Conservation (phyloP, 2,797 vertebrate genomes). For the Parotocinclus haroldoi region DNA sequence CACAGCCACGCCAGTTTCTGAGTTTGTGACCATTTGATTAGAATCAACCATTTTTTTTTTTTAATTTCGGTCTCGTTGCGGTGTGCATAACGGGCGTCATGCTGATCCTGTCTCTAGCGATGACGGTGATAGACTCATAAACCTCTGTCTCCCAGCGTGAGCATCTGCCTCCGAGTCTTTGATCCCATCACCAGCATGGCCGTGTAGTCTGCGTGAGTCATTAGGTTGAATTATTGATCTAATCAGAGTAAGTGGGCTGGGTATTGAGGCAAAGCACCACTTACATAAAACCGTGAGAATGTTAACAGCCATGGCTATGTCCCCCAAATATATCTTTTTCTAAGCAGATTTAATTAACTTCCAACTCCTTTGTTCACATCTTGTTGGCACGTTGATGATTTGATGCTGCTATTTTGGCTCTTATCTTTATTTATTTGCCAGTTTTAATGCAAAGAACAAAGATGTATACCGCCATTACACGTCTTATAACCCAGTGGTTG, state of each 20-base stretch:
- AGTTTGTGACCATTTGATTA: background rate
- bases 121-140: slow-evolving; percentile 12
- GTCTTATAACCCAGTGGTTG: too few species aligned
- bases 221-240: slow-evolving; percentile 47
- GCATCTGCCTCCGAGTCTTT: slow-evolving; percentile 21
- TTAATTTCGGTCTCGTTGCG: slow-evolving; percentile 3
- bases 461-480: too few species aligned
- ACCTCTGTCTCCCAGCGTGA: slow-evolving; percentile 18
- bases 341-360: too few species aligned
- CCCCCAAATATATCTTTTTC: too few species aligned
- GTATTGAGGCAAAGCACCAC: slow-evolving; percentile 24
- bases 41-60: slow-evolving; percentile 1
- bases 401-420: too few species aligned
- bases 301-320: background rate
- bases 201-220: slow-evolving; percentile 40
- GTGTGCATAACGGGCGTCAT: slow-evolving; percentile 17
- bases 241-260: slow-evolving; percentile 42
- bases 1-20: background rate
- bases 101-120: slow-evolving; percentile 19
- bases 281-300: slow-evolving; percentile 11
- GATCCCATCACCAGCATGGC: slow-evolving; percentile 23
- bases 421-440: too few species aligned
- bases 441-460: too few species aligned
- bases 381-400: too few species aligned
- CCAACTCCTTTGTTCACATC: too few species aligned